A percentile compares a stretch with the other conserved stretches of the same genome.
These are phyloP conservation scores for Oxystoma pomonae DNA, from an alignment of 2,888 invertebrate genomes.

Conservation along the genomic window DNA sequence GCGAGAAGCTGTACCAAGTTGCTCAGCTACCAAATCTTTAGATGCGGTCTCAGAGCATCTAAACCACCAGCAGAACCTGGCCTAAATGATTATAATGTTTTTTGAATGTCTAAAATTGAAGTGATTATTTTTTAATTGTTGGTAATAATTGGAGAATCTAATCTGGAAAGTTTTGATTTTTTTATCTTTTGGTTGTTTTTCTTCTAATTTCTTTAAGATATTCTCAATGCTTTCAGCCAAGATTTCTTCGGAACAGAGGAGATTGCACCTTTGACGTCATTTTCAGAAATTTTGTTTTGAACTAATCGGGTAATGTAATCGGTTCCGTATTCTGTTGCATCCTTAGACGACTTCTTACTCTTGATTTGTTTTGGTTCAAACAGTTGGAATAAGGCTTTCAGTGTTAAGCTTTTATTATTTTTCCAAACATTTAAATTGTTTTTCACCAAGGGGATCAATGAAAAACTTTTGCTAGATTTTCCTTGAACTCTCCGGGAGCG, in stretches of 20 bases:
- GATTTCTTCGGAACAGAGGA: not conserved
- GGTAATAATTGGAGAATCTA: not conserved
- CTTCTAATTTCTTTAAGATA: not conserved
- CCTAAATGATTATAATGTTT: too few relatives aligned
- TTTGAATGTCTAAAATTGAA: too few relatives aligned
- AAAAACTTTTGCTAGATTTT: not conserved
- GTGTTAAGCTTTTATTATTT: not conserved
- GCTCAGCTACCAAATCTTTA: too few relatives aligned
- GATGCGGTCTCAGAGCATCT: too few relatives aligned
- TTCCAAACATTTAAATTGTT: not conserved
- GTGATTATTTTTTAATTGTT: not conserved
- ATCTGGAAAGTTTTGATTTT: not conserved
- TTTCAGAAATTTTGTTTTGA: not conserved
- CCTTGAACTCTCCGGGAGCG: not conserved
- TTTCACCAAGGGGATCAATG: not conserved
- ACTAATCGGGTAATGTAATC: not conserved
- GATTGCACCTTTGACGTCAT: not conserved
- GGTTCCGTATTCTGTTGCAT: not conserved
- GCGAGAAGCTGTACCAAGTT: too few relatives aligned
- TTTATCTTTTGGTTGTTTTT: not conserved
- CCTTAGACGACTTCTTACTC: not conserved
- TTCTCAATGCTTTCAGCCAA: not conserved
- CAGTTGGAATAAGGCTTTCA: not conserved
- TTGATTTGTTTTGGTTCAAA: not conserved
- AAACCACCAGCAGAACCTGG: too few relatives aligned